Conservation (phyloP, 2,113 vertebrate genomes). For the Drymodes brunneopygia region DNA sequence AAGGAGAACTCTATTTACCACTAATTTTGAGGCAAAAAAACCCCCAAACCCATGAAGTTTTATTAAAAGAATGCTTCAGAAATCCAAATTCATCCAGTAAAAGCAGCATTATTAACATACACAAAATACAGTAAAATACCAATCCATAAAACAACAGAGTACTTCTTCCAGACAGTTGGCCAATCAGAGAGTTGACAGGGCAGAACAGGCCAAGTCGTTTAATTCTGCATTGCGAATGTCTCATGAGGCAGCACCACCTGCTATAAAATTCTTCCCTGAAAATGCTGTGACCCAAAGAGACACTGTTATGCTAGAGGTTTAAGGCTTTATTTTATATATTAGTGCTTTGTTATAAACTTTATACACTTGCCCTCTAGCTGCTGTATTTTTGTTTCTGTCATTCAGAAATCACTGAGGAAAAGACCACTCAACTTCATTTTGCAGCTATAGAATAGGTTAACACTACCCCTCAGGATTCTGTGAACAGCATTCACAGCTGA, state of each 20-base stretch:
- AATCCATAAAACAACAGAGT: neutral
- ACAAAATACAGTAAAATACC: neutral
- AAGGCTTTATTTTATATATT: conserved; percentile 30
- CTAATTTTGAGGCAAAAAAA: neutral
- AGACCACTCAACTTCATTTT: neutral
- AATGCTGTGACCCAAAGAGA: conserved; percentile 28
- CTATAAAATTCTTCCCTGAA: conserved; percentile 22
- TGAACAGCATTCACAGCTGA: neutral
- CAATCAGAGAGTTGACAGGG: conserved; percentile 46
- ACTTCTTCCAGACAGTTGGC: conserved; percentile 34
- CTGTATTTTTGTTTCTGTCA: conserved; percentile 21
- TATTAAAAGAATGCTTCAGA: neutral
- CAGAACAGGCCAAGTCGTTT: conserved; percentile 36
- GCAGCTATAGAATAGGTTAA: neutral
- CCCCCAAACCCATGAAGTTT: neutral
- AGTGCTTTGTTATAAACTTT: conserved; percentile 18
- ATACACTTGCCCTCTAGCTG: conserved; percentile 12
- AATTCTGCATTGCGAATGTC: neutral
- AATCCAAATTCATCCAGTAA: neutral
- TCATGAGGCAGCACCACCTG: conserved; percentile 35
- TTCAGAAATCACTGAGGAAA: neutral
- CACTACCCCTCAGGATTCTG: neutral
- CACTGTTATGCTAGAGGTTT: neutral
- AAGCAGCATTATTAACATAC: neutral
- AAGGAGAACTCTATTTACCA: neutral